A percentile compares a stretch with the other conserved stretches of the same genome.
Evolutionary conservation across 2,888 invertebrate genomes (phyloP).

Genomic region (Pyrocoelia pectoralis): DNA sequence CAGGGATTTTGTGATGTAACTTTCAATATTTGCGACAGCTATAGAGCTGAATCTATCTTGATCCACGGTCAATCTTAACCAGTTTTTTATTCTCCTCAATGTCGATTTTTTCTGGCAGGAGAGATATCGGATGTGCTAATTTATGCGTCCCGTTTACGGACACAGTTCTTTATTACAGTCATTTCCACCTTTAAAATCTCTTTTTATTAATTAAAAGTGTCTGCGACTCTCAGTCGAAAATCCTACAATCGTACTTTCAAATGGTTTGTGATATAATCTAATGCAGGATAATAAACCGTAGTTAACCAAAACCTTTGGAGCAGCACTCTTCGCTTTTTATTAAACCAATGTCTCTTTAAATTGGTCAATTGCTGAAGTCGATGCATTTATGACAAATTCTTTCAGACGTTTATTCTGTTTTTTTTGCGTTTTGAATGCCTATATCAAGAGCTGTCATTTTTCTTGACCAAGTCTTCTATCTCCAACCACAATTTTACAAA

Average conservation of each 20-base stretch:
- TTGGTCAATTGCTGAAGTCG: no score
- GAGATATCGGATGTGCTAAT: no score
- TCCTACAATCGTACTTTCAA: no score
- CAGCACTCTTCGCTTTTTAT: no score
- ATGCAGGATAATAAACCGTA: no score
- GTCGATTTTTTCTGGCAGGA: conserved; percentile 8
- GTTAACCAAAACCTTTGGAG: no score
- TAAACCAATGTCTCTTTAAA: no score
- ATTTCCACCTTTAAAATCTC: conserved; percentile 3
- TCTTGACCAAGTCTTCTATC: conserved; percentile 7
- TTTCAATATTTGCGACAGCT: conserved; percentile 2
- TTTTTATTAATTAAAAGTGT: background rate
- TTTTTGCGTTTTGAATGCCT: background rate
- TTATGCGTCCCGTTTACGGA: background rate
- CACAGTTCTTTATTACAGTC: conserved; percentile 4
- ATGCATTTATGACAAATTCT: no score
- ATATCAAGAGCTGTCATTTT: conserved; percentile 7
- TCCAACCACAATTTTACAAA: conserved; percentile 1
- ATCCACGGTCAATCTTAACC: background rate
- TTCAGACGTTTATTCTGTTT: no score
- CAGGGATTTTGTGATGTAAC: conserved; percentile 2
- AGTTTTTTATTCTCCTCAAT: conserved; percentile 7
- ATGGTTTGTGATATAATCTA: no score
- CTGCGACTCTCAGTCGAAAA: no score
- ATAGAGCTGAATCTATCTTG: conserved; percentile 11